Base-by-base conservation (phyloP, 2,888 invertebrate species). In the Pyrrhia umbra region DNA sequence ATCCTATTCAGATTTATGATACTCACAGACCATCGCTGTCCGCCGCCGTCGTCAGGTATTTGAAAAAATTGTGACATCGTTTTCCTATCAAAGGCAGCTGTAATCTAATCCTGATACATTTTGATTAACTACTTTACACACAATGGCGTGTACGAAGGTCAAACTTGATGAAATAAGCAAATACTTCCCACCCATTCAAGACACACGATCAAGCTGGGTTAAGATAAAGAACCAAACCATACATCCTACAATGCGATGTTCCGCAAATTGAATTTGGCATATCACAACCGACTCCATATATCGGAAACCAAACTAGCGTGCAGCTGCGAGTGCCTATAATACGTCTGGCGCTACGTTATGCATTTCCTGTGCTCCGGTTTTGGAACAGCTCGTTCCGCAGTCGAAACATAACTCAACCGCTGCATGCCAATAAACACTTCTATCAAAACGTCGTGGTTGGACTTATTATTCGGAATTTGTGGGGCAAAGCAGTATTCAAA, bases 1-100 rank as follows among this genome's bases (percentile, higher is more conserved):
- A 86, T 88, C 83, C 79, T 78, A 85, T 86, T 85, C 79, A 74
- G 76, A 83, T 83, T 86, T 85, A 85, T 85, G 81, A 83, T 85
- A 84, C 70, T 58, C 56, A 56, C 63, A 75, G 45, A 42, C 69
- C 55, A 46, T 40, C 42, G 39, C 76, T 57, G 51, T 37, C 23
- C 39, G 47, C 73, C 66, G 61, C 23, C 39, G 47, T 75, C 66
- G 61, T 52, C 55, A 34, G 49, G 47, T 62, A 68, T 71, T 74
- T 47, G 25, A 62, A 66, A 52, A 51, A 69, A 68, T 76, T 72
- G 52, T 43, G 13, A 37, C 42, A 54, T 54, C 18, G 43, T 46
- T 66, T 56, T 58, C 37, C 23, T 56, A 39, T 50, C 39, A 37
- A 27, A 46, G 43, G 40, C 21, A 2, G 39, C 25, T 45, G 64